phyloP scores from a whole-genome alignment of 2,888 invertebrate genomes.

The Acrocera orbiculus region DNA sequence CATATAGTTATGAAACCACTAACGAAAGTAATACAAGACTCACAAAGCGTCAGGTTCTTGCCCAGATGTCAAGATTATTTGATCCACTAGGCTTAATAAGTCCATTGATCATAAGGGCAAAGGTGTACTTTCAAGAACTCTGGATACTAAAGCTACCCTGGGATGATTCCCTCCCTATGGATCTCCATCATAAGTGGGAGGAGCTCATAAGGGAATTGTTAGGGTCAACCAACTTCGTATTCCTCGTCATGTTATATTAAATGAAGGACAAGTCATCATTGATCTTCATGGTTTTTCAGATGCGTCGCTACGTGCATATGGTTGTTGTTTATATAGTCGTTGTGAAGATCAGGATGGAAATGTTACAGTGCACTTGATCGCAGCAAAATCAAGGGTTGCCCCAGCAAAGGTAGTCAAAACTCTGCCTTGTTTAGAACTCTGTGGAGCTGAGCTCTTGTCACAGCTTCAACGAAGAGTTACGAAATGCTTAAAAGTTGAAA shows the following conservation, averaged over 20 bases:
- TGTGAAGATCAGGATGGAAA: background rate
- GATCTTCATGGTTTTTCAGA: conserved; percentile 8
- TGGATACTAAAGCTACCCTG: no score
- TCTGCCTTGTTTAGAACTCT: conserved; percentile 18
- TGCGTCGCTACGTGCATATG: conserved; percentile 5
- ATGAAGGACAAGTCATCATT: background rate
- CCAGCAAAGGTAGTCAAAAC: conserved; percentile 9
- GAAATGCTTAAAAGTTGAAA: background rate
- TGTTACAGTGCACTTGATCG: background rate
- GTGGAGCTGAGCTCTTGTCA: conserved; percentile 12
- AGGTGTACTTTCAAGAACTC: no score
- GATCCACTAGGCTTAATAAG: no score
- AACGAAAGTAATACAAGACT: no score
- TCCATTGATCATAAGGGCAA: no score
- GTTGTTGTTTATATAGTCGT: conserved; percentile 3
- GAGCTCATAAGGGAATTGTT: background rate
- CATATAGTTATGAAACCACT: no score
- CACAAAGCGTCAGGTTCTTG: no score
- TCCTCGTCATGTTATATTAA: conserved; percentile 1
- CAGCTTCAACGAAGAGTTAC: background rate
- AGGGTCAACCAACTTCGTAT: conserved; percentile 1
- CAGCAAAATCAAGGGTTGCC: conserved; percentile 6
- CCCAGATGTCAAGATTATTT: no score
- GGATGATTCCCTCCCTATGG: no score
- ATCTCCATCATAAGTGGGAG: conserved; percentile 1